Conservation (phyloP, 1,140 invertebrate species). For the Yoshiicerus persimilis region DNA sequence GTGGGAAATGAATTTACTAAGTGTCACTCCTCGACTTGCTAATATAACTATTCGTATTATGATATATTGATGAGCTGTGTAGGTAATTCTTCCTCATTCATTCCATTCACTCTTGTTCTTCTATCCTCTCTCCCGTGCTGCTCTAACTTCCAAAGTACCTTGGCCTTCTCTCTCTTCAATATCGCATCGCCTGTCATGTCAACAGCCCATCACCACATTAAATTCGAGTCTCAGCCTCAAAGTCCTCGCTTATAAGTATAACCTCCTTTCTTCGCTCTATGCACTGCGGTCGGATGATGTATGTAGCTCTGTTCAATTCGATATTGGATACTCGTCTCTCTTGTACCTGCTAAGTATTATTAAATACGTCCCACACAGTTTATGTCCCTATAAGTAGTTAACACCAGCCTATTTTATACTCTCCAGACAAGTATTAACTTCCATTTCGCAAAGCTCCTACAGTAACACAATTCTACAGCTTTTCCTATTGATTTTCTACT, state of each 20-base stretch:
- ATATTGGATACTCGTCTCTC: too few species aligned
- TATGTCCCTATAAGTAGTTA: neutral
- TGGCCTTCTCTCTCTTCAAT: neutral
- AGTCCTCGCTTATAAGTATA: neutral
- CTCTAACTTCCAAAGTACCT: neutral
- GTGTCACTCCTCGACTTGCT: neutral
- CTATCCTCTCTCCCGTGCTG: neutral
- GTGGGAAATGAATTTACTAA: slow-evolving; percentile 9
- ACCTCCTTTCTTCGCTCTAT: too few species aligned
- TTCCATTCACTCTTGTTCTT: neutral
- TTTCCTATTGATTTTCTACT: neutral
- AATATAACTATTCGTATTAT: neutral
- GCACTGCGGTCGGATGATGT: too few species aligned
- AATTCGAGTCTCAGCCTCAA: neutral
- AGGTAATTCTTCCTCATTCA: neutral
- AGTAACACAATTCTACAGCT: neutral
- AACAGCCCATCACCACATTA: neutral
- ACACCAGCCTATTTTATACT: neutral
- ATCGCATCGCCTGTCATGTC: neutral
- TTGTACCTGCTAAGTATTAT: neutral
- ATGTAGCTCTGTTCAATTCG: neutral
- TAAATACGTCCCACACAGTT: neutral
- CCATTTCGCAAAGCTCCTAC: neutral
- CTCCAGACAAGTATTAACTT: neutral
- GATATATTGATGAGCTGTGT: neutral